These are phyloP conservation scores for Semnornis frantzii DNA, from an alignment of 2,113 vertebrate species.

Conservation along the genomic window DNA sequence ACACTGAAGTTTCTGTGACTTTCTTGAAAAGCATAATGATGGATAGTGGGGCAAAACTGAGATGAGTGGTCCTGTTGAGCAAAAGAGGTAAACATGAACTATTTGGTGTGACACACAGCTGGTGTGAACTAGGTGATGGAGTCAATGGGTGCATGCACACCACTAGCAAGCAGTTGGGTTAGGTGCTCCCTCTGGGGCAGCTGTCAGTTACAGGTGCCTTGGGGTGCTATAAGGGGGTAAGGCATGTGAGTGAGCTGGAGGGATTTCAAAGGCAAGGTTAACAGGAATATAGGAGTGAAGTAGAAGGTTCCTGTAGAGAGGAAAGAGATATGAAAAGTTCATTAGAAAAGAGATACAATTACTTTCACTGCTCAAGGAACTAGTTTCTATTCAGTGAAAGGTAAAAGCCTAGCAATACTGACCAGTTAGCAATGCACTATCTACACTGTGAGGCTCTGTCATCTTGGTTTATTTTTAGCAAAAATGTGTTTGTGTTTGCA, in stretches of 20 bases:
- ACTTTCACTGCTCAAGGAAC: neutral
- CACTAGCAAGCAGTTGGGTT: accelerated
- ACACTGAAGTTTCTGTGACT: neutral
- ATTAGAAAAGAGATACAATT: neutral
- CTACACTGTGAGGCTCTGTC: neutral
- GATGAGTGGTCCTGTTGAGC: neutral
- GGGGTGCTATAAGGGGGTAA: neutral
- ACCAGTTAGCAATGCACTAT: neutral
- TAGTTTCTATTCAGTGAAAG: neutral
- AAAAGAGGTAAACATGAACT: neutral
- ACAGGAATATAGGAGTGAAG: neutral
- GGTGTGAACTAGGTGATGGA: neutral
- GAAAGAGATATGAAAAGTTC: neutral
- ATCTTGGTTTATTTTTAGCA: neutral
- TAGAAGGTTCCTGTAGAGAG: neutral
- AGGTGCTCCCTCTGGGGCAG: neutral
- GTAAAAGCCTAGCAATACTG: neutral
- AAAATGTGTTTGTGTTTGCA: neutral
- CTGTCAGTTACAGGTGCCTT: neutral
- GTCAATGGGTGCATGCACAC: neutral
- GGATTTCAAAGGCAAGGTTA: neutral
- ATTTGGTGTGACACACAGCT: neutral
- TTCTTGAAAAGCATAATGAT: neutral
- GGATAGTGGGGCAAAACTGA: neutral
- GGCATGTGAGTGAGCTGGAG: neutral